Conservation (phyloP, 2,113 vertebrate genomes). For the Equus quagga region DNA sequence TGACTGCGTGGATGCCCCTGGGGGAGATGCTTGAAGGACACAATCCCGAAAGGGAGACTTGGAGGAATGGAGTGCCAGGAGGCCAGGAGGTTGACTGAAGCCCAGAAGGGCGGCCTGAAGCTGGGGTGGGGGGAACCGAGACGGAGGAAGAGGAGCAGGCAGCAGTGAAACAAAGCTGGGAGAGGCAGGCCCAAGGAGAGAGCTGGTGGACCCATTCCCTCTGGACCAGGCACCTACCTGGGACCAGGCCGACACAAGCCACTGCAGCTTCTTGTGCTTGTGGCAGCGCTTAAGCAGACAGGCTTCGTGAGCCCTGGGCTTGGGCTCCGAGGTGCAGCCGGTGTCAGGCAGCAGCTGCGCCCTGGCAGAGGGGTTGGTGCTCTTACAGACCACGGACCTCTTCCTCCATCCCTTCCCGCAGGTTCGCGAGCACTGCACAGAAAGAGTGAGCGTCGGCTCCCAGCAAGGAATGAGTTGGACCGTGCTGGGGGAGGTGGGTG, state of each 20-base stretch:
- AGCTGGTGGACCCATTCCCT: fast-evolving
- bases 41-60: fast-evolving
- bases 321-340: slow-evolving; percentile 85
- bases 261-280: slow-evolving; percentile 91
- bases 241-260: slow-evolving; percentile 93
- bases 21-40: too few species aligned
- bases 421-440: slow-evolving; percentile 91
- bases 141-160: neutral
- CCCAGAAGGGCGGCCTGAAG: neutral
- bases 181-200: fast-evolving
- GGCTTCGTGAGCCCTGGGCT: slow-evolving; percentile 89
- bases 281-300: slow-evolving; percentile 91
- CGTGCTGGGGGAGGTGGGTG: fast-evolving
- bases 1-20: fast-evolving
- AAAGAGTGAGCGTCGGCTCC: neutral
- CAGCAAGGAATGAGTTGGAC: fast-evolving
- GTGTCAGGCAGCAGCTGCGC: slow-evolving; percentile 84
- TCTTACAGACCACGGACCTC: slow-evolving; percentile 89
- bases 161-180: neutral
- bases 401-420: slow-evolving; percentile 92
- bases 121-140: neutral
- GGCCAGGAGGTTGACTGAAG: fast-evolving
- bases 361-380: slow-evolving; percentile 77
- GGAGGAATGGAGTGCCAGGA: fast-evolving
- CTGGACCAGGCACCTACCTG: slow-evolving; percentile 85